Base-by-base conservation (phyloP, 1,140 invertebrate genomes). In the Halotydeus destructor region DNA sequence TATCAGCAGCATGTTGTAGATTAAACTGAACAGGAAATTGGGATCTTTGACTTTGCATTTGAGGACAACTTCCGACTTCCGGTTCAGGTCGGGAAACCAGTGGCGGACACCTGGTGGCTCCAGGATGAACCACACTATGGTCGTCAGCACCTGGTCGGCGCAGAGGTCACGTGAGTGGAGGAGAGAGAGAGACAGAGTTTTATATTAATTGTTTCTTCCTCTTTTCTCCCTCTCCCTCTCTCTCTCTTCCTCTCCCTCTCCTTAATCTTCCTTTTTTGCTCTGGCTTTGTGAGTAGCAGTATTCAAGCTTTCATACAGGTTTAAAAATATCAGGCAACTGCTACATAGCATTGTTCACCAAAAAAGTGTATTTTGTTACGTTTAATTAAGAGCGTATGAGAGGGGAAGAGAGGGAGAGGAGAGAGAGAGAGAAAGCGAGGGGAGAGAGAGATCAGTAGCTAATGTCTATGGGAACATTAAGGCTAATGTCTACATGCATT, bases 1-100 rank as follows among this genome's bases (percentile, higher is more conserved):
- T 48, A 73, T 71, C 18, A 73, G 61, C 18, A 72, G 50, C 58
- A 72, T 69, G 50, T 71, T 73, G 52, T 71, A 73, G 25, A 65
- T 57, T 31, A 74, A 60, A n/a, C 69, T 71, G 14, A 74, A 53
- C 8, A 74, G 56, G 48, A 74, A 67, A 18, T 68, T 67, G 8
- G 68, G 62, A 47, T 69, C 65, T 43, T 70, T 64, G 25, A 67
- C 68, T 41, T 59, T 60, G 55, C 70, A 72, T 48, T 70, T 71
- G n/a, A 72, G 57, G 30, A 73, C 67, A 3, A 61, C 62, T 50
- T 56, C 50, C 2, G 36, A 44, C 40, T 57, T 50, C 39, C 66
- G 50, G 49, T 61, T 54, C 46, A 57, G 52, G 49, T 68, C 56
- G 4, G 69, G 64, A 47, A 62, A 63, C 43, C 66, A 58, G 22